Base-by-base conservation (phyloP, 2,797 vertebrate genomes). In the Microcaecilia unicolor region DNA sequence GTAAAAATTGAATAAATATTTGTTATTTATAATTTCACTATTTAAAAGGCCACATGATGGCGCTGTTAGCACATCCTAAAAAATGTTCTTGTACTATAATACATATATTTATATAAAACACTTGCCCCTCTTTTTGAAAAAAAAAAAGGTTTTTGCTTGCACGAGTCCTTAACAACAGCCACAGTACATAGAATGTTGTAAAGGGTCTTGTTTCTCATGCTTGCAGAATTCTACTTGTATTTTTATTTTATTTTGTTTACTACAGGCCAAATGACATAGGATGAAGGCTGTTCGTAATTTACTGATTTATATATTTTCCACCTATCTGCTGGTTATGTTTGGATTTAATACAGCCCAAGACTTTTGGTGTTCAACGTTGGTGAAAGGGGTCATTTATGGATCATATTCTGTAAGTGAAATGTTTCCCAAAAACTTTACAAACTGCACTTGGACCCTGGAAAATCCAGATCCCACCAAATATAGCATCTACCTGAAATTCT, bases 261-360 rank as follows among this genome's bases (percentile, higher is more conserved):
- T 85, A 70, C 91, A 99, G 96, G 96, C 93, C 96, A 93, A 98
- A 99, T 99, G 96, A 93, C 96, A 98, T 98, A 99, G 96, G 96
- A 99, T 99, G 96, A 98, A 97, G 96, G 94, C 96, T 97, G 86
- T 98, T 94, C 93, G 92, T 90, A 97, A 97, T 88, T 88, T 98
- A 90, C 90, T 98, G 96, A 98, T 98, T 99, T 98, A 97, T 91
- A 97, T 98, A 95, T 98, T 98, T 98, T 98, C 93, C 93, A 98
- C 94, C 92, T 98, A 97, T 95, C 92, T 99, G 76, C 92, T 98
- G 93, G 88, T 98, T 95, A 98, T 98, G 94, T 92, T 99, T 91
- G 94, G 96, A 97, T 97, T 92, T 90, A 95, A 93, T 89, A 87
- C 89, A 86, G 92, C 92, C 90, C 93, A 99, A 97, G 96, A 98